Base-by-base conservation (phyloP, 2,888 invertebrate species). In the Troides aeacus region DNA sequence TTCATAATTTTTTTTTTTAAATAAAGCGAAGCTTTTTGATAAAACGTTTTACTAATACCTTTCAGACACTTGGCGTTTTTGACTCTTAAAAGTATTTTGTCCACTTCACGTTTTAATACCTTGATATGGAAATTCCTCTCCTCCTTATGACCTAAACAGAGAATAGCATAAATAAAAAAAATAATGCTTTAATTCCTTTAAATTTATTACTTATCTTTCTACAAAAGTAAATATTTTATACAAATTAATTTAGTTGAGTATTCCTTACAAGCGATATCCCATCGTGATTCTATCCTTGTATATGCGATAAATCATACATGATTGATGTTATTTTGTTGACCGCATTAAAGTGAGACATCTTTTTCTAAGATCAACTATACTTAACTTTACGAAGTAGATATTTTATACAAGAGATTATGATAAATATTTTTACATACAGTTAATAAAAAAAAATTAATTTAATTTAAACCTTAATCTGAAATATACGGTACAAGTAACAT, bases 281-380 rank as follows among this genome's bases (percentile, higher is more conserved):
- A 21, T 66, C 10, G 4, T 30, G 7, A 4, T 66, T n/a, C 46
- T 24, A 66, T 36, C 30, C 59, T 30, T 8, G 18, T 15, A 21
- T 39, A 23, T 63, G 64, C 53, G 59, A 68, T 64, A 60, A 63
- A 68, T 68, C 68, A 68, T 68, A 50, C 21, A 42, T 64, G 68
- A 68, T 68, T 59, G 64, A 68, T 64, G 59, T 60, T 53, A 36
- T 63, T 57, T 50, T 36, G 57, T 36, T 68, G 64, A 53, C 58
- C 58, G 39, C 59, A 63, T 39, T 63, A 63, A 68, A 59, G 58
- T 4, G 53, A 53, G 30, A 63, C 63, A 39, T 68, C 56, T 57
- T 42, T 62, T 36, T 39, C 61, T 17, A 18, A 15, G 50, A 1
- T 50, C 50, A 50, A 1, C 50, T 18, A 50, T 15, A 50, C 18